These are phyloP conservation scores for Latrodectus elegans DNA, from an alignment of 2,888 invertebrate genomes.

Conservation along the genomic window DNA sequence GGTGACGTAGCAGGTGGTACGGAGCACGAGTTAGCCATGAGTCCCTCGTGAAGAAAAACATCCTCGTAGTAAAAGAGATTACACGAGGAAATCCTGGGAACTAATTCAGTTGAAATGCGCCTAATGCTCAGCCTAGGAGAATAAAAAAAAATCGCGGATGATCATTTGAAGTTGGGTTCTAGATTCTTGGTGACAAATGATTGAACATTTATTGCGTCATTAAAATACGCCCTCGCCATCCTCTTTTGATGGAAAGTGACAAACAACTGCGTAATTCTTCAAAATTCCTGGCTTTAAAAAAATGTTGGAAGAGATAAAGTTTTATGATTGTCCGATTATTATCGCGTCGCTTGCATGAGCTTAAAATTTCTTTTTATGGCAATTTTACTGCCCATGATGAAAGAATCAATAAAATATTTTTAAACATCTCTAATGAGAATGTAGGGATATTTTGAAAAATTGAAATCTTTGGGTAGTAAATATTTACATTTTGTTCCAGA, in stretches of 20 bases:
- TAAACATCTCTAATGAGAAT: no score
- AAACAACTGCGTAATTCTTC: neutral
- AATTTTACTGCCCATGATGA: no score
- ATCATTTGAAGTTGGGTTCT: neutral
- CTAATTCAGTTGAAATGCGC: neutral
- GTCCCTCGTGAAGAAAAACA: constrained; percentile 4
- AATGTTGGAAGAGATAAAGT: no score
- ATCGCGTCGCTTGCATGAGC: no score
- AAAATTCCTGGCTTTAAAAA: neutral
- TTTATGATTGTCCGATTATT: no score
- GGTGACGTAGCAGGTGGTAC: constrained; percentile 62
- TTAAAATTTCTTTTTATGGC: no score
- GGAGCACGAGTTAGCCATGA: constrained; percentile 23
- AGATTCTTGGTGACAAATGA: constrained; percentile 2
- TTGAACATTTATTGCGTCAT: constrained; percentile 1
- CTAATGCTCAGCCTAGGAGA: neutral
- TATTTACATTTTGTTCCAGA: no score
- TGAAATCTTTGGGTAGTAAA: no score
- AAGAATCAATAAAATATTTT: no score
- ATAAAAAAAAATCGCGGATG: neutral
- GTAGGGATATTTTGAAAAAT: no score
- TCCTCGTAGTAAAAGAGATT: neutral
- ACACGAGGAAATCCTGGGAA: neutral
- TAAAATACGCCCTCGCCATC: neutral
- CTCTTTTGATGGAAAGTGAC: neutral